Conservation (phyloP, 2,888 invertebrate species). For the Aleiodes alternator region DNA sequence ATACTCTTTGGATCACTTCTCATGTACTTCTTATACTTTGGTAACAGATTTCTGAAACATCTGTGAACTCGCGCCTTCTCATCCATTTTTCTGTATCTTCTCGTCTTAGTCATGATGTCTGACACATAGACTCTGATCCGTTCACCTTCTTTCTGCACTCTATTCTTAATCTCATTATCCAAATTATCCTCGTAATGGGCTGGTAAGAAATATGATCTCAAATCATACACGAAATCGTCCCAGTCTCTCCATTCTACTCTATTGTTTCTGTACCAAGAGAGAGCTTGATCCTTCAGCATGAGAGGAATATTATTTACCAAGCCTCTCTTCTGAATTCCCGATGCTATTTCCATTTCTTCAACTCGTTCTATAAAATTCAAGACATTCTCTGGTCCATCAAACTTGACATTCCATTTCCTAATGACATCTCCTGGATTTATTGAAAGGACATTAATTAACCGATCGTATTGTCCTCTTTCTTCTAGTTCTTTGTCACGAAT, state of each 20-base stretch:
- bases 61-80: no score
- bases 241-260: background rate
- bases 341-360: background rate
- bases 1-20: no score
- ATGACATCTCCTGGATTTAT: background rate
- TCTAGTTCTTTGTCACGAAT: no score
- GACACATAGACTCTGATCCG: no score
- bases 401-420: constrained; percentile 10
- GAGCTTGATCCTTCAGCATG: background rate
- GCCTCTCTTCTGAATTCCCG: background rate
- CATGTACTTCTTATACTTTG: no score
- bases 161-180: background rate
- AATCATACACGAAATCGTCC: background rate
- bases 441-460: no score
- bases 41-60: no score
- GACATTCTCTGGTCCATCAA: constrained; percentile 3
- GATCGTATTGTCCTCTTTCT: no score
- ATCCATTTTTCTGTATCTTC: no score
- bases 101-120: no score
- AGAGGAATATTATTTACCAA: background rate
- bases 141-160: constrained; percentile 2
- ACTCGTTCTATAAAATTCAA: constrained; percentile 17
- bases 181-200: background rate
- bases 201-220: background rate
- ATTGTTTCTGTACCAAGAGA: background rate